Conservation (phyloP, 2,888 invertebrate species). For the Himalopsyche anomala region DNA sequence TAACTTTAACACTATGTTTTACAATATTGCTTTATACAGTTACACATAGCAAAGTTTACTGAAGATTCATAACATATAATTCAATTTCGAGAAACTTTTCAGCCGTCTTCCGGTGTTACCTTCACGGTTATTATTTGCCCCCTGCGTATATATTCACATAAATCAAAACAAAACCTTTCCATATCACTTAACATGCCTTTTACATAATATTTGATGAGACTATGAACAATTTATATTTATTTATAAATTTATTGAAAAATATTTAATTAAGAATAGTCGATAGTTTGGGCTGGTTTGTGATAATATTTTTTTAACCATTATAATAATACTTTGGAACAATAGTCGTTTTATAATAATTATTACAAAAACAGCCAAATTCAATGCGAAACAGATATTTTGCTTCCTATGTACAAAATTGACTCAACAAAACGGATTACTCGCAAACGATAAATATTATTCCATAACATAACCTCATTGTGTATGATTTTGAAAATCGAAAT, state of each 20-base stretch:
- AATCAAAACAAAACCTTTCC: constrained; percentile 18
- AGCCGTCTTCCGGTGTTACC: neutral
- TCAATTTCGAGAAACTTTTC: no score
- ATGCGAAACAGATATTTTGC: constrained; percentile 7
- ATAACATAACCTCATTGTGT: constrained; percentile 30
- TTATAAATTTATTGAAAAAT: constrained; percentile 46
- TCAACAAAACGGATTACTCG: constrained; percentile 26
- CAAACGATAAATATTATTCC: constrained; percentile 7
- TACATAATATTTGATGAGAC: constrained; percentile 43
- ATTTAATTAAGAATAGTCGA: constrained; percentile 46
- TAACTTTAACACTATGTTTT: neutral
- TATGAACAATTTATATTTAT: constrained; percentile 44
- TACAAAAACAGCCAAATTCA: constrained; percentile 41
- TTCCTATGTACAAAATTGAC: constrained; percentile 44
- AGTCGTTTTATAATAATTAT: constrained; percentile 36
- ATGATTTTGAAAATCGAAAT: constrained; percentile 30
- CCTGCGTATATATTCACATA: constrained; percentile 26
- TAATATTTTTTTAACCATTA: constrained; percentile 20
- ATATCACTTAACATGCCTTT: constrained; percentile 41
- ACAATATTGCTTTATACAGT: constrained; percentile 5
- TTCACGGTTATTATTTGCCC: constrained; percentile 9
- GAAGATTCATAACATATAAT: neutral
- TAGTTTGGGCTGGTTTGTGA: constrained; percentile 40
- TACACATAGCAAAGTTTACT: neutral
- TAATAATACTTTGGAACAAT: constrained; percentile 45